Base-by-base conservation (phyloP, 2,113 vertebrate species). In the Toxostoma redivivum region DNA sequence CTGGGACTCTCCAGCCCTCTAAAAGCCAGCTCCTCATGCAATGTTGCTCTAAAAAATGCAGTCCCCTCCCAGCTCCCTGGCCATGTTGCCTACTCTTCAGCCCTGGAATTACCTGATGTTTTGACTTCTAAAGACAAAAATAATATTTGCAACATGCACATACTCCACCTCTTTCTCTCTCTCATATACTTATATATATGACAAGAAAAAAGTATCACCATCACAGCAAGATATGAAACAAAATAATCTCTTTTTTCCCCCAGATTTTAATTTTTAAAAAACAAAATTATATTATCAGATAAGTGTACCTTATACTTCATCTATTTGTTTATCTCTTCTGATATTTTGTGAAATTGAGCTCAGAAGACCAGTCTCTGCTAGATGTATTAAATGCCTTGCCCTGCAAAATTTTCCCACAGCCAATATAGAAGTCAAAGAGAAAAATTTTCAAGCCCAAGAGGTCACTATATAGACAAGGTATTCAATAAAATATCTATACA, bases 241-340 rank as follows among this genome's bases (percentile, higher is more conserved):
- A 79, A 73, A 30, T 11, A 67, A 40, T 37, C 0, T 10, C 0
- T 15, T 15, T 5, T 42, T 3, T 4, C 0, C 3, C 47, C 11
- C 7, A 58, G 10, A 51, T 48, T 69, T 69, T 47, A 54, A 11
- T 56, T 24, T 33, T 51, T 19, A 6, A 28, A 53, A 54, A 76
- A n/a, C 27, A 56, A 65, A 78, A 42, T 18, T n/a, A 9, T 28
- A 33, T n/a, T 0, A 37, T 50, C 10, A 70, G 13, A 25, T 53
- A 58, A 69, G 19, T 44, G 7, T 31, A 9, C 16, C 7, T 61
- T 70, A 27, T 40, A 15, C 2, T 80, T 78, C 2, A 44, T 45
- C 17, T 70, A 19, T 50, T 57, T 62, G 2, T 78, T 77, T 61
- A 3, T 40, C 15, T 77, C 19, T 37, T 27, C 11, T 57, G 13